Evolutionary conservation across 2,797 vertebrate genomes (phyloP), one percentile per base, ranked within the genome.

Genomic region (Philypnodon macrostomus): DNA sequence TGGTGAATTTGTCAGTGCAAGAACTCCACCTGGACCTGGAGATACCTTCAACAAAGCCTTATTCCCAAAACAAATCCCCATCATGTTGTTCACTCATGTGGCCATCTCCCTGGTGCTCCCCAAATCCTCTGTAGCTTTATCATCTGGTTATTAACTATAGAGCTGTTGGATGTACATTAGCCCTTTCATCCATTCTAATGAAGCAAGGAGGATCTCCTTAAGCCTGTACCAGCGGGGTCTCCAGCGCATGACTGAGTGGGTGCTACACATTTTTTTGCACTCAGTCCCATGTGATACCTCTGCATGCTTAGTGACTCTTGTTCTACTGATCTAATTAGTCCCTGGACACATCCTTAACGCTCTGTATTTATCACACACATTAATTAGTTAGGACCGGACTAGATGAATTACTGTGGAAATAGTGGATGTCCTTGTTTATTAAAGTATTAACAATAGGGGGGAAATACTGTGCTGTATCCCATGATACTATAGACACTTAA

Each of bases 271-370:
- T 48, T 60, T 77, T 79, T 44, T 44, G 15, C 77, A 67, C 64
- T 70, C 60, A 40, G 42, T 81, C 80, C 80, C 75, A 47, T 65
- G 67, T 64, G 71, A 85, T 75, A 87, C 75, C 42, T 60, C 56
- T 47, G 71, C 70, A 67, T 84, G 72, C 79, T 72, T 73, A 84
- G 83, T 48, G 64, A 58, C 75, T 73, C 73, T 57, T 72, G 78
- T 83, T 70, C 77, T 77, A 35, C 56, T 81, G 69, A 70, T 87
- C 84, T 93, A 92, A 92, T 93, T 91, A 91, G 78, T 91, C 88
- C 86, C 90, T 61, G 46, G 84, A 71, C 69, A 70, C 77, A 35
- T 68, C 66, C 72, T 64, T 89, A 86, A 83, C 69, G 38, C 69
- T 61, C 71, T 44, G 58, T 89, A 88, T 91, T 89, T 83, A 91